Evolutionary conservation across 2,888 invertebrate genomes (phyloP), one percentile per base, ranked within the genome.

Genomic region (Eulithis prunata): DNA sequence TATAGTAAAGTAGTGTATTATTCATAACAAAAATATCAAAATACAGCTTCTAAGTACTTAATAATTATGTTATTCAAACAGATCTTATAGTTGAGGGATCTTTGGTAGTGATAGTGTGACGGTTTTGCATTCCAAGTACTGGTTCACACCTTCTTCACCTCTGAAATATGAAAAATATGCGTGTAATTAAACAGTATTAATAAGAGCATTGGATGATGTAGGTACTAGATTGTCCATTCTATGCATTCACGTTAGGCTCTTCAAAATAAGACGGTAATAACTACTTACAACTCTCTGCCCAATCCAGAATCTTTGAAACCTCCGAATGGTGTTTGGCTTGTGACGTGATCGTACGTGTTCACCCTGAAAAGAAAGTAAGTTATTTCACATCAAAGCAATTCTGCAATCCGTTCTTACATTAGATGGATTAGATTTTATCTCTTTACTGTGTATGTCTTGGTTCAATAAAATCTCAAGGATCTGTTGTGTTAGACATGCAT

Each of bases 261-360:
- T 21, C 21, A 21, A 21, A 21, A 21, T 46, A n/a, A 46, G n/a
- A 46, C 4, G 2, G n/a, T 3, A 61, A 4, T 43, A 36, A 4
- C 0, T 72, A 88, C 94, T 92, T 85, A 95, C 94, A 96, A 81
- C 88, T 98, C 98, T 76, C 97, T 95, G 12, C 98, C 98, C 71
- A 96, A 94, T 59, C 98, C 98, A 21, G 97, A 97, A 76, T 96
- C 95, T 82, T 98, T 98, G 85, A 95, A 98, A 52, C 98, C 98
- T 32, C 98, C 98, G 82, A 98, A 98, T 3, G 98, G 98, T 57
- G 96, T 96, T 85, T 97, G 97, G 46, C 95, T 94, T 8, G 94
- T 92, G 1, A 95, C 93, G 69, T 94, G 94, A 76, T 96, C 95
- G 76, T 96, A 97, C 57, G 95, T 95, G 80, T 97, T 97, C 0